A percentile compares a stretch with the other conserved stretches of the same genome.
These are phyloP conservation scores for Forpus xanthops DNA, from an alignment of 2,797 vertebrate species.

Conservation along the genomic window DNA sequence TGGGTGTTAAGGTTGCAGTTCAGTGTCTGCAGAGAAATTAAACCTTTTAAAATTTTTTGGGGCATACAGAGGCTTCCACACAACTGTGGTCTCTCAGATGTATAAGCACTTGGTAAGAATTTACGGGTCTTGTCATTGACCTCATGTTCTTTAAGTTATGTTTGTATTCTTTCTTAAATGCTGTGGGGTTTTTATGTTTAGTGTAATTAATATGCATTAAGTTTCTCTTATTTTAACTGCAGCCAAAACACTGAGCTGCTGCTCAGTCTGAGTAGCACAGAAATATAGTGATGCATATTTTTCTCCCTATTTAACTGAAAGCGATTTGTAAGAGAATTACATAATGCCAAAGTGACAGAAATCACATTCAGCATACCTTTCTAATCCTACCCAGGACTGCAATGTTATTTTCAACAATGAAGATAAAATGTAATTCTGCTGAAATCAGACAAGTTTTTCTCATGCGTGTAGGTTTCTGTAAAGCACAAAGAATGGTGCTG, in stretches of 20 bases:
- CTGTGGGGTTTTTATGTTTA: background rate
- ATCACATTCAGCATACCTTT: background rate
- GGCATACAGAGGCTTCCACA: background rate
- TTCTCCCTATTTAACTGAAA: background rate
- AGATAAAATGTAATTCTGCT: background rate
- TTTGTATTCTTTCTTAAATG: background rate
- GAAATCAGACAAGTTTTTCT: constrained; percentile 2
- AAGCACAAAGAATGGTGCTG: background rate
- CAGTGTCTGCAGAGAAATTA: background rate
- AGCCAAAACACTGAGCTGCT: background rate
- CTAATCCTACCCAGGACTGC: background rate
- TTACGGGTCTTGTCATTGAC: background rate
- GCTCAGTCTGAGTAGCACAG: background rate
- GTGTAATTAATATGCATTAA: background rate
- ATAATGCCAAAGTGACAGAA: background rate
- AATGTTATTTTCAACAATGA: constrained; percentile 5
- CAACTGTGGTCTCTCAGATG: background rate
- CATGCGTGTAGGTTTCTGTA: background rate
- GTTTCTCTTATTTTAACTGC: background rate
- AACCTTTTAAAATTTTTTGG: background rate
- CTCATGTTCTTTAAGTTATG: background rate
- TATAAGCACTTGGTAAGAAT: background rate
- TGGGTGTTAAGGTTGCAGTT: background rate
- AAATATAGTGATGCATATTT: background rate
- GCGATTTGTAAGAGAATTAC: background rate